These are phyloP conservation scores for Phytoseiulus persimilis DNA, from an alignment of 2,888 invertebrate genomes.

Conservation along the genomic window DNA sequence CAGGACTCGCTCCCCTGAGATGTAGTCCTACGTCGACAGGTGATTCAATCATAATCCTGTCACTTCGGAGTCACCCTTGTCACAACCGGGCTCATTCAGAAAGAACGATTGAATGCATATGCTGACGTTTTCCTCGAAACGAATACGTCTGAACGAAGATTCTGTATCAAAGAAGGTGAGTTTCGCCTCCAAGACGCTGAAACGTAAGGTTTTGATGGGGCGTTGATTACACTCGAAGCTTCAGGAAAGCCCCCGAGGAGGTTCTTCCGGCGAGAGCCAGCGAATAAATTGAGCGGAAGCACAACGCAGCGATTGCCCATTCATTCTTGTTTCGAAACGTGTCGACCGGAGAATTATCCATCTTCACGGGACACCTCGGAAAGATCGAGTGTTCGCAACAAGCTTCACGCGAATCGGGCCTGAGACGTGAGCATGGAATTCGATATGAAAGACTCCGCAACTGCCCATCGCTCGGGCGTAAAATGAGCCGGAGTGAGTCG, in stretches of 20 bases:
- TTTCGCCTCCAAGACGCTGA: not conserved
- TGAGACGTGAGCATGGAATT: not conserved
- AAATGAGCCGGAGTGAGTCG: not conserved
- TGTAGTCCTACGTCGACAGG: no score
- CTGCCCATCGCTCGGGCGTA: not conserved
- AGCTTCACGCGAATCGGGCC: not conserved
- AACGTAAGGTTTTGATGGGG: no score
- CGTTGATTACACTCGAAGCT: not conserved
- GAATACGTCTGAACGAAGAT: no score
- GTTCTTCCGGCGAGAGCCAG: not conserved
- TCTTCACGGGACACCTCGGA: not conserved
- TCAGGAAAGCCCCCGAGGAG: not conserved
- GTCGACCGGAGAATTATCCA: not conserved
- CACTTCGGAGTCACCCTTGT: no score
- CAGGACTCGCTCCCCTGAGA: no score
- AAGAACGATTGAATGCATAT: no score
- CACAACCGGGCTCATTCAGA: no score
- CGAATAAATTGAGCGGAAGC: not conserved
- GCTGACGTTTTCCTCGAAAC: no score
- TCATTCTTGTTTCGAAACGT: not conserved
- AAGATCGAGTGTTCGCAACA: not conserved
- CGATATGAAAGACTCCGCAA: not conserved
- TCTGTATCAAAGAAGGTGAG: not conserved
- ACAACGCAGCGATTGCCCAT: not conserved
- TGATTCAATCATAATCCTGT: no score